phyloP scores from a whole-genome alignment of 2,888 invertebrate species.

The Apotomis betuletana region DNA sequence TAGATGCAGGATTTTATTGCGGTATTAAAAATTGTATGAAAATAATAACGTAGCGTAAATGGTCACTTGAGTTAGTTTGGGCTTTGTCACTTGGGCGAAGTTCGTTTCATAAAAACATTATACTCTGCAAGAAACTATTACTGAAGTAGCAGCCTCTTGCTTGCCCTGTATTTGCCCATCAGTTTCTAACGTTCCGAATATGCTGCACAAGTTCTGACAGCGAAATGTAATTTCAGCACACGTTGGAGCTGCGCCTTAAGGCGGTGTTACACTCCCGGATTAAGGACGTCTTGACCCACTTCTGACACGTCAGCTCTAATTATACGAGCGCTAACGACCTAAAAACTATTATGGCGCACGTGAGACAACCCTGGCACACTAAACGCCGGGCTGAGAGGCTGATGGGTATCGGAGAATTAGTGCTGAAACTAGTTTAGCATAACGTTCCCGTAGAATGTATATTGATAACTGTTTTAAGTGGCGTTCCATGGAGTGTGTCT shows the following conservation, averaged over 20 bases:
- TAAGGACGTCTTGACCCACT: slow-evolving; percentile 72
- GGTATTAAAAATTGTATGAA: no score
- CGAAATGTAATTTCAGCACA: slow-evolving; percentile 50
- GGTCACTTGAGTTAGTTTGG: no score
- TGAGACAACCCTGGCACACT: slow-evolving; percentile 40
- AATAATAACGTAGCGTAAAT: no score
- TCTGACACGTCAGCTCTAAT: slow-evolving; percentile 64
- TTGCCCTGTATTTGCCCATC: neutral
- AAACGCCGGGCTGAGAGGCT: slow-evolving; percentile 20
- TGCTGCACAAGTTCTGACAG: slow-evolving; percentile 22
- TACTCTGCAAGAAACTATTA: no score
- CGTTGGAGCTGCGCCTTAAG: slow-evolving; percentile 55
- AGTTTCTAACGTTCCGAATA: slow-evolving; percentile 16
- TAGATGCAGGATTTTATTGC: no score
- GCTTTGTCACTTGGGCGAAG: no score
- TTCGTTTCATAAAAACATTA: no score
- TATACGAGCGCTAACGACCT: slow-evolving; percentile 64
- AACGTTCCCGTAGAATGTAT: no score
- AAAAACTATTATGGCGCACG: slow-evolving; percentile 45
- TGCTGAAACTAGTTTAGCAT: slow-evolving; percentile 18
- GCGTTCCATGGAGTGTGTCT: no score
- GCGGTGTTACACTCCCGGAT: slow-evolving; percentile 67
- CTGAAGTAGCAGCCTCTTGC: neutral
- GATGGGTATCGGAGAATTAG: slow-evolving; percentile 32
- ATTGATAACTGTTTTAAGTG: no score